Evolutionary conservation across 2,888 invertebrate species (phyloP), one percentile per base, ranked within the genome.

Genomic region (Drosophila kanekoi): DNA sequence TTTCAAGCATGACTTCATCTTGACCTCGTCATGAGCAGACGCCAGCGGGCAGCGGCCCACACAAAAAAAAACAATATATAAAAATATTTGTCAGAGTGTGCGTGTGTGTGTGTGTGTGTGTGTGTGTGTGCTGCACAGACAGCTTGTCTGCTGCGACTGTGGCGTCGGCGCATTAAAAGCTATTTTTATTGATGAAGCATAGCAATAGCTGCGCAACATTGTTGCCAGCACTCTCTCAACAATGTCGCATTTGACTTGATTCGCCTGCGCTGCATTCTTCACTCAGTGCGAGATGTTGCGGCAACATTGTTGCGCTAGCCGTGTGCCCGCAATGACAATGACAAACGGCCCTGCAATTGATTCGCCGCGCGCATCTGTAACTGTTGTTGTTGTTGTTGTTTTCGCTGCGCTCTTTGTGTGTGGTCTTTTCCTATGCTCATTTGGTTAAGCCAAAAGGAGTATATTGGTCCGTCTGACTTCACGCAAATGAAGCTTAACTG

Each of bases 1-100:
- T 67, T 86, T 58, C 81, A 71, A 74, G 89, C 89, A 87, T 83
- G 83, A 89, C 83, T 84, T 87, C 87, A 84, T 87, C 84, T 87
- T 84, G 89, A 84, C 83, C 83, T 84, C 89, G 84, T 52, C 71
- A 51, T 18, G 47, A 43, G 40, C 52, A 47, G 52, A 48, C 49
- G 41, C 37, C 63, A 63, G 37, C 59, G 33, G 60, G 32, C 61
- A 52, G 62, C 67, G 60, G 68, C 77, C 77, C 60, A 75, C 77
- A 66, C 77, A 66, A 53, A 47, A 66, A 53, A 47, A 72, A 72
- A 61, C 1, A 6, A 8, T 28, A 28, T 28, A 8, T 28, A 28
- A 8, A 28, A 8, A 28, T 28, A 14, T 52, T 13, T 49, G 40
- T 43, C 28, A 23, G 37, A 43, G 33, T 62, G 28, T 14, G 38